A percentile compares a stretch with the other conserved stretches of the same genome.
Evolutionary conservation across 2,797 vertebrate species (phyloP).

Genomic region (Parambassis ranga): DNA sequence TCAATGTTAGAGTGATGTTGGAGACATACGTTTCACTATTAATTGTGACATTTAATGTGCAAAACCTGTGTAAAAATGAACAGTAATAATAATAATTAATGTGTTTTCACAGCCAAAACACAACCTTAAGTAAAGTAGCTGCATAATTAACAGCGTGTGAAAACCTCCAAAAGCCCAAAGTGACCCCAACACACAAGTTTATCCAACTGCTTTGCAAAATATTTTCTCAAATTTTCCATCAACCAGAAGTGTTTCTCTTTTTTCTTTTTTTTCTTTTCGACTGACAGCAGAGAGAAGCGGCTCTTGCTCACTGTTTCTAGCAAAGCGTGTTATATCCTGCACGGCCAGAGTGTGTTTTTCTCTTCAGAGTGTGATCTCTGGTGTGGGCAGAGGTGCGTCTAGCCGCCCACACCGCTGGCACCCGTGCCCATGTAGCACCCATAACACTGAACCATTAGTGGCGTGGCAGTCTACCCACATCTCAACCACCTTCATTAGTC

Average conservation of each 20-base stretch:
- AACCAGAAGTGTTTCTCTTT: too few relatives aligned
- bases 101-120: too few relatives aligned
- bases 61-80: too few relatives aligned
- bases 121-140: neutral
- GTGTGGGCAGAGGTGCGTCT: slow-evolving; percentile 76
- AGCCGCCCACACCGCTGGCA: slow-evolving; percentile 85
- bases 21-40: too few relatives aligned
- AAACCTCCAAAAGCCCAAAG: neutral
- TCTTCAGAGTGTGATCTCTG: slow-evolving; percentile 60
- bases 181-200: slow-evolving; percentile 32
- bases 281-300: slow-evolving; percentile 24
- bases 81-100: too few relatives aligned
- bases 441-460: slow-evolving; percentile 86
- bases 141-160: too few relatives aligned
- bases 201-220: slow-evolving; percentile 30
- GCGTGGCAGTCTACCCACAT: slow-evolving; percentile 86
- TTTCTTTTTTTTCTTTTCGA: slow-evolving; percentile 18
- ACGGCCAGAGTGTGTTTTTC: slow-evolving; percentile 35
- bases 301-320: slow-evolving; percentile 36
- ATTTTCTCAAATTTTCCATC: slow-evolving; percentile 29
- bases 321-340: slow-evolving; percentile 43
- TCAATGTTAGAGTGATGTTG: too few relatives aligned
- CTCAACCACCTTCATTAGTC: slow-evolving; percentile 97
- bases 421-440: slow-evolving; percentile 79
- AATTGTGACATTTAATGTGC: too few relatives aligned